These are phyloP conservation scores for Atta colombica DNA, from an alignment of 1,140 invertebrate genomes.

Conservation along the genomic window DNA sequence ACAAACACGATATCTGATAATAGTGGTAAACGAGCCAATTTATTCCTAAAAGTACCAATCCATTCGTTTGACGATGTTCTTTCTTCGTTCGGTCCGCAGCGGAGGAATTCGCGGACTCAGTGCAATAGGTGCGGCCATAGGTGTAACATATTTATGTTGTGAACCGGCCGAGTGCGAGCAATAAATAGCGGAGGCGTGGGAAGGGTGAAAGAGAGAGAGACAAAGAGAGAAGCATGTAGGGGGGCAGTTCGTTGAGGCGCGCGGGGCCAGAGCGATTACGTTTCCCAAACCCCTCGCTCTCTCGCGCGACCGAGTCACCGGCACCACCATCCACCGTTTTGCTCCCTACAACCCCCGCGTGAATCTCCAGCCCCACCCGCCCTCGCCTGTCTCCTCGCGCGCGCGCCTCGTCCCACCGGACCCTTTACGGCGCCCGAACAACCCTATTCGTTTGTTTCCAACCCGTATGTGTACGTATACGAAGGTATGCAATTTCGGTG, in stretches of 20 bases:
- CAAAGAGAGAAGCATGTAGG: constrained; percentile 46
- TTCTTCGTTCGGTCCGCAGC: constrained; percentile 63
- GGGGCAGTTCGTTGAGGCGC: constrained; percentile 69
- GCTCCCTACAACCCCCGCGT: constrained; percentile 50
- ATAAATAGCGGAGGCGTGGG: constrained; percentile 82
- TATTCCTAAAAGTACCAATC: constrained; percentile 25
- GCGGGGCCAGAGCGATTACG: constrained; percentile 79
- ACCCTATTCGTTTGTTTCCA: constrained; percentile 79
- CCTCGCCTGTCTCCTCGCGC: constrained; percentile 28
- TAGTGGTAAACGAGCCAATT: background rate
- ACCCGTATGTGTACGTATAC: constrained; percentile 60
- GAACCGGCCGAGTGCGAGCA: constrained; percentile 85
- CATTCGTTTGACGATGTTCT: constrained; percentile 61
- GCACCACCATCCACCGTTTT: constrained; percentile 70
- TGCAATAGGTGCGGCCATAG: constrained; percentile 78
- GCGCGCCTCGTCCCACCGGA: constrained; percentile 58
- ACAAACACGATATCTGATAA: background rate
- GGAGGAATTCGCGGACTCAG: constrained; percentile 77
- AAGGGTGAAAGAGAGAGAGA: background rate
- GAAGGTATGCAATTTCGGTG: constrained; percentile 76
- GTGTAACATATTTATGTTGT: constrained; percentile 86
- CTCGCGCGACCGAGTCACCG: constrained; percentile 72
- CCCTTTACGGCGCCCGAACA: constrained; percentile 68
- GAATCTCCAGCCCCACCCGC: background rate
- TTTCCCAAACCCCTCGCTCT: constrained; percentile 72